Percentiles rank a stretch among this genome's conserved stretches.
Conservation (phyloP, 2,113 vertebrate species). For the Chamaetylas fuelleborni region DNA sequence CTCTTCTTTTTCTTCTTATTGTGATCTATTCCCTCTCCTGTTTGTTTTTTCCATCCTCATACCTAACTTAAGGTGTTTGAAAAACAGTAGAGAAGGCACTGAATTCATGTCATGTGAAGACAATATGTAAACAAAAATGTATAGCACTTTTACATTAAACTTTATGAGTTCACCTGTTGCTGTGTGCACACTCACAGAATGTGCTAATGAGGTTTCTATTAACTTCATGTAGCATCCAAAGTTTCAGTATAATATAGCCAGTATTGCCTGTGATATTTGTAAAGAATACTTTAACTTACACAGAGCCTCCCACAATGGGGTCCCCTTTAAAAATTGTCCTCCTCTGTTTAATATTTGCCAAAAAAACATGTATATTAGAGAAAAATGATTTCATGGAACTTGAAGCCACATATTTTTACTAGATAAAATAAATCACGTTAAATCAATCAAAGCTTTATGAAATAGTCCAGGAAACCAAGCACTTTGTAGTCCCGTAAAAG, state of each 20-base stretch:
- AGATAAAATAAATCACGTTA: neutral
- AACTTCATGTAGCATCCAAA: neutral
- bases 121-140: neutral
- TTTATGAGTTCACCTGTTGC: neutral
- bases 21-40: neutral
- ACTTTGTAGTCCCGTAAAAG: neutral
- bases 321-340: neutral
- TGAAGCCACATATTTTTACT: neutral
- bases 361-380: neutral
- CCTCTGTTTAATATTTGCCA: neutral
- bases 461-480: neutral
- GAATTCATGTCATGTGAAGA: neutral
- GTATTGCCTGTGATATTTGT: neutral
- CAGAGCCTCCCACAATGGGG: fast-evolving
- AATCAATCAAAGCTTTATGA: neutral
- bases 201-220: neutral
- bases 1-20: neutral
- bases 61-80: neutral
- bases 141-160: neutral
- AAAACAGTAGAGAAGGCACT: neutral
- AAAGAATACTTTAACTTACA: neutral
- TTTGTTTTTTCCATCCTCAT: neutral
- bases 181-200: neutral
- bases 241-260: neutral
- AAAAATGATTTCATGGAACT: neutral